Conservation (phyloP, 2,113 vertebrate species). For the Periophthalmodon schlosseri region DNA sequence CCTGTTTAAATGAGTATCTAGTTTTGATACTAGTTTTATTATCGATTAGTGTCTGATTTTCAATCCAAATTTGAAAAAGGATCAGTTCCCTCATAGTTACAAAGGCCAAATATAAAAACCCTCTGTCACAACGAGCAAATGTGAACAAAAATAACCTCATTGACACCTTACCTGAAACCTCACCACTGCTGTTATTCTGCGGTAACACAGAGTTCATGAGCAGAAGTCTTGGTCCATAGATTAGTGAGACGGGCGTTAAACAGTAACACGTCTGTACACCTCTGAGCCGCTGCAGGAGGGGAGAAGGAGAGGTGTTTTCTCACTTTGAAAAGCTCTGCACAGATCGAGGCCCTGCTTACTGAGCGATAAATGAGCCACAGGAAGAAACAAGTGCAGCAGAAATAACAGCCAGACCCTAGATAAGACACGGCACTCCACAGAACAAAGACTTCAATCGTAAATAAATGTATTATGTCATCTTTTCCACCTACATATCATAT, state of each 20-base stretch:
- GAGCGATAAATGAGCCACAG: constrained; percentile 34
- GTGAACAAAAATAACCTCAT: background rate
- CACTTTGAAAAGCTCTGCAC: constrained; percentile 22
- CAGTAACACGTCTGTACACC: background rate
- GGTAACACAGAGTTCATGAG: background rate
- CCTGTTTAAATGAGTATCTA: no score
- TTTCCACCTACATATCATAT: no score
- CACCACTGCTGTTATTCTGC: background rate
- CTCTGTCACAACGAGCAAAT: background rate
- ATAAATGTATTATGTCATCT: no score
- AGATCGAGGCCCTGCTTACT: constrained; percentile 23
- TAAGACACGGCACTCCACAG: no score
- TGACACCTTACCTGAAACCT: background rate
- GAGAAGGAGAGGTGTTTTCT: constrained; percentile 19
- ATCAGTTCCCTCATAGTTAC: no score
- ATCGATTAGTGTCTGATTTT: no score
- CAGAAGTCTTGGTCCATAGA: background rate
- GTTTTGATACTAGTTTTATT: no score
- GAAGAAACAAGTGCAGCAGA: constrained; percentile 16
- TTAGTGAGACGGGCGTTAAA: background rate
- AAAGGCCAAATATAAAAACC: background rate
- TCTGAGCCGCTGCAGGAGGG: constrained; percentile 8
- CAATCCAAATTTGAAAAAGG: no score
- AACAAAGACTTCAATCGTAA: no score
- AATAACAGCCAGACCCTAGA: background rate